phyloP scores from a whole-genome alignment of 2,797 vertebrate genomes.

The Rhinichthys osculus region DNA sequence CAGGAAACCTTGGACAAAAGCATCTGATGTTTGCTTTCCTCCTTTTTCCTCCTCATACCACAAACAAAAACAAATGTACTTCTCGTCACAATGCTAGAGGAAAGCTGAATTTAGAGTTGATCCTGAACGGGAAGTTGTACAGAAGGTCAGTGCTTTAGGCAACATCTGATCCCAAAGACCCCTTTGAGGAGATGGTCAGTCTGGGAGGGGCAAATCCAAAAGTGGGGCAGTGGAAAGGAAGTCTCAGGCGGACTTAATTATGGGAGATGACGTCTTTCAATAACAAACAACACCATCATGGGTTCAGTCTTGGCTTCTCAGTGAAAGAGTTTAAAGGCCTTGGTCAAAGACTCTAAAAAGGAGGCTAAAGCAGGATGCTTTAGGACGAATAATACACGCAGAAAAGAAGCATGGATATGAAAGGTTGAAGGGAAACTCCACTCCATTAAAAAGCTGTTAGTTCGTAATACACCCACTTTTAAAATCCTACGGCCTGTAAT shows the following conservation, averaged over 20 bases:
- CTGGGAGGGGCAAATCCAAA: slow-evolving; percentile 25
- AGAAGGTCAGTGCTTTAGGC: slow-evolving; percentile 44
- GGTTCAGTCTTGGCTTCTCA: background rate
- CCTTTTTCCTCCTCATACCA: slow-evolving; percentile 23
- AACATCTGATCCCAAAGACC: slow-evolving; percentile 35
- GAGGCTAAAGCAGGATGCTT: background rate
- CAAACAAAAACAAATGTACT: slow-evolving; percentile 57
- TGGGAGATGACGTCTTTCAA: slow-evolving; percentile 49
- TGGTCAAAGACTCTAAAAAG: background rate
- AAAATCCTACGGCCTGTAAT: slow-evolving; percentile 66
- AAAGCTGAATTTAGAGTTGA: slow-evolving; percentile 70
- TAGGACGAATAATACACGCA: background rate
- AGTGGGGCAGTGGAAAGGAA: slow-evolving; percentile 40
- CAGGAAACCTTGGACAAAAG: slow-evolving; percentile 51
- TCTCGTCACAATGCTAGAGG: slow-evolving; percentile 68
- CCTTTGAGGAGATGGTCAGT: background rate
- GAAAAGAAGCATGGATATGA: background rate
- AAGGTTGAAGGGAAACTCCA: slow-evolving; percentile 12
- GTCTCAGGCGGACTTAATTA: slow-evolving; percentile 27
- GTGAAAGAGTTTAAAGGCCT: background rate
- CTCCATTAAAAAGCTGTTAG: slow-evolving; percentile 56
- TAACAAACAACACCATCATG: slow-evolving; percentile 50
- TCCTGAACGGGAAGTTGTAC: slow-evolving; percentile 64
- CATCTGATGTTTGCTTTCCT: slow-evolving; percentile 66
- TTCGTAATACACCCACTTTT: slow-evolving; percentile 59